Percentiles rank a stretch among this genome's conserved stretches.
Evolutionary conservation across 2,113 vertebrate species (phyloP).

Genomic region (Amia ocellicauda): DNA sequence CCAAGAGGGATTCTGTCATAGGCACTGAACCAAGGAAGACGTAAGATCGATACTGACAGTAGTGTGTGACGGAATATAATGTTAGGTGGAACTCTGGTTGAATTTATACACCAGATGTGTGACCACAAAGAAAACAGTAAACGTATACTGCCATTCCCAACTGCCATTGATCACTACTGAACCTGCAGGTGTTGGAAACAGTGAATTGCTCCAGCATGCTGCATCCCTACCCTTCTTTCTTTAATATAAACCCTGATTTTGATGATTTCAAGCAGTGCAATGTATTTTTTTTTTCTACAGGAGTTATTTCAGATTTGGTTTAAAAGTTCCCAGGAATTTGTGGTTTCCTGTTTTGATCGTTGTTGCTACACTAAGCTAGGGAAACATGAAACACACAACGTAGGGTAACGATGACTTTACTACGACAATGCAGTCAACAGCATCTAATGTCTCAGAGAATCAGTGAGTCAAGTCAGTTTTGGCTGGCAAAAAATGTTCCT

Average conservation of each 20-base stretch:
- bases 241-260: background rate
- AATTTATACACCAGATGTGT: slow-evolving; percentile 2
- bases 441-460: too few relatives aligned
- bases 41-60: background rate
- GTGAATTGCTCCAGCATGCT: background rate
- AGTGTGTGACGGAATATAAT: background rate
- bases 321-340: slow-evolving; percentile 32
- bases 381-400: slow-evolving; percentile 35
- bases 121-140: slow-evolving; percentile 2
- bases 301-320: slow-evolving; percentile 27
- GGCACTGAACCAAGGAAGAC: background rate
- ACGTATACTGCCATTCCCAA: slow-evolving; percentile 3
- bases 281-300: slow-evolving; percentile 27
- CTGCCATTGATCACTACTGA: background rate
- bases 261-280: background rate
- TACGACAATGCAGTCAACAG: slow-evolving; percentile 24
- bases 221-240: background rate
- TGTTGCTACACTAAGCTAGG: slow-evolving; percentile 52
- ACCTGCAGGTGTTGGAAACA: background rate
- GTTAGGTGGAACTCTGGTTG: background rate
- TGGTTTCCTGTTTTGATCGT: slow-evolving; percentile 54
- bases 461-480: too few relatives aligned
- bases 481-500: too few relatives aligned
- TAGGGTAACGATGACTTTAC: slow-evolving; percentile 44
- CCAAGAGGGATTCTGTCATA: too few relatives aligned